Base-by-base conservation (phyloP, 2,113 vertebrate species). In the Ramphastos sulfuratus region DNA sequence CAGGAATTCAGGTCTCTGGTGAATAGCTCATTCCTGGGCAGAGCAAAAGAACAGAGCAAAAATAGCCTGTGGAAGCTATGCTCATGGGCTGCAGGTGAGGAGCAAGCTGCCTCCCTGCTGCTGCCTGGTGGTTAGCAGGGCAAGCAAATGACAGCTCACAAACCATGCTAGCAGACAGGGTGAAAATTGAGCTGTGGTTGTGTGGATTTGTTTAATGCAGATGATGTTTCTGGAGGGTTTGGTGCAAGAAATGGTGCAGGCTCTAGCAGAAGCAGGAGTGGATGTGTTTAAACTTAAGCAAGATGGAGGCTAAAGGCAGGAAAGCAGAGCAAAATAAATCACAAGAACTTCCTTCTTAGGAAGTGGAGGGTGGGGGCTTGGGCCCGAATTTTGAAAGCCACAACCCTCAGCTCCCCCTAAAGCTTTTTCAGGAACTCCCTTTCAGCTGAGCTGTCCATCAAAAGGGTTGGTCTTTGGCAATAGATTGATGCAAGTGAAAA, bases 401-500 rank as follows among this genome's bases (percentile, higher is more conserved):
- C 16, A 74, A 7, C 18, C 17, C 6, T 86, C 28, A 82, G 16
- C n/a, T 82, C 5, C 58, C 84, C 42, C 56, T 66, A 23, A 89
- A 73, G 27, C 23, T 7, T 65, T 67, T 76, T 65, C 24, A 61
- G 46, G 78, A 35, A 46, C 58, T 16, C 55, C 3, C 65, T 87
- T 90, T 56, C 58, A 33, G n/a, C 56, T 71, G 48, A 87, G 56
- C 46, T 88, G 12, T 70, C 60, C 82, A 61, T 93, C 31, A 56
- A 61, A 65, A 50, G 48, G 52, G 20, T 7, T 35, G 25, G 12
- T 72, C 31, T 82, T 76, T 88, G 58, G 82, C 33, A 93, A 64
- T 30, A 69, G 82, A 71, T 58, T 66, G 86, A 84, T 23, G 65
- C 21, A 88, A 83, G 31, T 66, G 92, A 87, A 95, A 90, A 75